Percentiles rank a stretch among this genome's conserved stretches.
Conservation (phyloP, 2,113 vertebrate species). For the Dermatemys mawii region DNA sequence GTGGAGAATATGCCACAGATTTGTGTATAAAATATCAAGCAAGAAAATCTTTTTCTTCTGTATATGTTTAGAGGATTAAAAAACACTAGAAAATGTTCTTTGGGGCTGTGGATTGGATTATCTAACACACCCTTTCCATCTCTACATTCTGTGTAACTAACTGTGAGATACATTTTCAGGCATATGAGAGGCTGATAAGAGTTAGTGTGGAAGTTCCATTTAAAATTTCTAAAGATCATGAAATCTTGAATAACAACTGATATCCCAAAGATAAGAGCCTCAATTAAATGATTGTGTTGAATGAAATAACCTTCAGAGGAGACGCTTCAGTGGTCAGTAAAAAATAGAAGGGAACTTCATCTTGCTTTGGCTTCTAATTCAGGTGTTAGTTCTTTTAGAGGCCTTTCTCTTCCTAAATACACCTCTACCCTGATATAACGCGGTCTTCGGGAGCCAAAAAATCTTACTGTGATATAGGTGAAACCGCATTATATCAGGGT, state of each 20-base stretch:
- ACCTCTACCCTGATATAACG: too few species aligned
- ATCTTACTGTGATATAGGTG: too few species aligned
- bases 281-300: background rate
- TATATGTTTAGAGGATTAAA: background rate
- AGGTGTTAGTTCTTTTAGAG: background rate
- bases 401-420: background rate
- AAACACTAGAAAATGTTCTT: background rate
- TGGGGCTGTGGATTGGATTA: background rate
- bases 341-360: constrained; percentile 42
- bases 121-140: background rate
- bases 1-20: background rate
- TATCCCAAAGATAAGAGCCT: constrained; percentile 16
- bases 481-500: too few species aligned
- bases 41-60: background rate
- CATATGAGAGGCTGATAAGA: rapidly evolving
- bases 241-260: background rate
- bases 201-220: constrained; percentile 1
- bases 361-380: constrained; percentile 9
- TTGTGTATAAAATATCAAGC: background rate
- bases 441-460: too few species aligned
- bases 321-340: background rate
- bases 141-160: constrained; percentile 3
- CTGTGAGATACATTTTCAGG: background rate
- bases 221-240: background rate
- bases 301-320: background rate